A percentile compares a stretch with the other conserved stretches of the same genome.
These are phyloP conservation scores for Bujurquina vittata DNA, from an alignment of 2,113 vertebrate genomes.

Conservation along the genomic window DNA sequence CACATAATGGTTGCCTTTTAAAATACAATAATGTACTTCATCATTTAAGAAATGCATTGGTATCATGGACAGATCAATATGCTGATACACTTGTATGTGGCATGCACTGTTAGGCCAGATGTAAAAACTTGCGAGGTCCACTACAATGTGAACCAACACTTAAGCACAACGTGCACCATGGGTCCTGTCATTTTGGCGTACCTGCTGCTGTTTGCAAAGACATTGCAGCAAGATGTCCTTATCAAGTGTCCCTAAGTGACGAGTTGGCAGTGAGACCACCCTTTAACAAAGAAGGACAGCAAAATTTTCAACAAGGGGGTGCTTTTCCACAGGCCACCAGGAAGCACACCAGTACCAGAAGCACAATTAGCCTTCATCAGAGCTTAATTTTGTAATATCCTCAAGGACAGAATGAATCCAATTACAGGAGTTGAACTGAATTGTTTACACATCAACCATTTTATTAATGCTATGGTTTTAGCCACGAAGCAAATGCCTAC, in stretches of 20 bases:
- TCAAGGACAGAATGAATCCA: background rate
- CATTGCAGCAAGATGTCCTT: background rate
- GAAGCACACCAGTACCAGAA: background rate
- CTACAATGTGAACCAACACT: background rate
- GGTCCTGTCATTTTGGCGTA: background rate
- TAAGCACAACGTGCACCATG: fast-evolving
- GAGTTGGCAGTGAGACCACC: background rate
- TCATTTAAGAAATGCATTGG: background rate
- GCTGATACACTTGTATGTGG: background rate
- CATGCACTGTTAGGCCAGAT: too few species aligned
- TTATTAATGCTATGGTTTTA: background rate
- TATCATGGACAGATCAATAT: background rate
- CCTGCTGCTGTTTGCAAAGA: background rate
- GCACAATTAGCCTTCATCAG: background rate
- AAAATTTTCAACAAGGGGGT: background rate
- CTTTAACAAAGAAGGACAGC: background rate
- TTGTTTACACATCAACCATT: background rate
- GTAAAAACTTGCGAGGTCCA: too few species aligned
- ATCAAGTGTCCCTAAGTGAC: background rate
- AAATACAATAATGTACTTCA: background rate
- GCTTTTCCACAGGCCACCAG: background rate
- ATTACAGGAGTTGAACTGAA: background rate
- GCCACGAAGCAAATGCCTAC: background rate
- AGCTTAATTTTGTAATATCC: background rate
- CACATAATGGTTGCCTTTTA: background rate